phyloP scores from a whole-genome alignment of 1,140 invertebrate species.

The Drosophila neocordata region DNA sequence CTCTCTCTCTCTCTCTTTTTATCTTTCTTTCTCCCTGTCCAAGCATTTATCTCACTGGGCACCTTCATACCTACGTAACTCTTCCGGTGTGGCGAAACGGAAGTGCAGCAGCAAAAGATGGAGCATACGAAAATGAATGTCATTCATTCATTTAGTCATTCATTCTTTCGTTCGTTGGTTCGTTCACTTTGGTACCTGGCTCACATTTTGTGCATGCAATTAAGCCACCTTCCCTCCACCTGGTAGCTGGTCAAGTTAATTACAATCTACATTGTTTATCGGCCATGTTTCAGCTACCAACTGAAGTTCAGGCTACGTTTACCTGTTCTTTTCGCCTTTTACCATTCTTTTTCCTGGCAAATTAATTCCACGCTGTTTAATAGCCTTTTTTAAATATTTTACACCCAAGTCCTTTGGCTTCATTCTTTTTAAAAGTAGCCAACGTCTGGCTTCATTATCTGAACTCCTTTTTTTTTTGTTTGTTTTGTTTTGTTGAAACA shows the following conservation, averaged over 20 bases:
- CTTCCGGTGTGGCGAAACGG: constrained; percentile 65
- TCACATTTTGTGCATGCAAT: constrained; percentile 65
- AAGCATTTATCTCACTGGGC: constrained; percentile 39
- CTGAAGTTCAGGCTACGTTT: background rate
- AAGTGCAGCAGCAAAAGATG: constrained; percentile 62
- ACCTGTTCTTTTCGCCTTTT: constrained; percentile 7
- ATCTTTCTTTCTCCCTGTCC: background rate
- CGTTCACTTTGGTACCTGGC: constrained; percentile 20
- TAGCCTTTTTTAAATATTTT: constrained; percentile 58
- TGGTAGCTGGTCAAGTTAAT: constrained; percentile 62
- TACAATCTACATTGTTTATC: constrained; percentile 79
- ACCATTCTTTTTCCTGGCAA: constrained; percentile 7
- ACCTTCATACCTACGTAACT: constrained; percentile 25
- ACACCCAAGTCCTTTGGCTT: constrained; percentile 8
- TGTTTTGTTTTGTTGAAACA: constrained; percentile 35
- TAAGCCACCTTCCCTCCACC: constrained; percentile 38
- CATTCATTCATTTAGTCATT: constrained; percentile 59
- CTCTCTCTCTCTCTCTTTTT: no score
- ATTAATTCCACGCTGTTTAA: constrained; percentile 48
- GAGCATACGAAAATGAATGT: constrained; percentile 67
- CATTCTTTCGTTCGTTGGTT: constrained; percentile 1
- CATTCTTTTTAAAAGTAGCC: constrained; percentile 10
- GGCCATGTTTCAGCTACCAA: constrained; percentile 10
- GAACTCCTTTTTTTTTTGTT: constrained; percentile 27
- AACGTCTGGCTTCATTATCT: constrained; percentile 53